Conservation (phyloP, 2,113 vertebrate genomes). For the Promerops cafer region DNA sequence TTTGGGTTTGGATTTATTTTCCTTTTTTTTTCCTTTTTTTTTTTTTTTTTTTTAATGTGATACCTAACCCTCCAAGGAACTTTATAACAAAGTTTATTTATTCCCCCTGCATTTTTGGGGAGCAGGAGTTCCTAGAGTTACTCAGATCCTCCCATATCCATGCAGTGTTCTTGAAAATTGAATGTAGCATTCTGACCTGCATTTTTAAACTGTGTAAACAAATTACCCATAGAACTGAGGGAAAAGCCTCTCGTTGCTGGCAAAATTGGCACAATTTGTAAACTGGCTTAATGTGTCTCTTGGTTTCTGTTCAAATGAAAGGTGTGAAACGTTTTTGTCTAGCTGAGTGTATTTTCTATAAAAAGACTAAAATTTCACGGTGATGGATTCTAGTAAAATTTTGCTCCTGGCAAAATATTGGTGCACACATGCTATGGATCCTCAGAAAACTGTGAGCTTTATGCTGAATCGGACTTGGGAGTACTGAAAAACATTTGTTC, state of each 20-base stretch:
- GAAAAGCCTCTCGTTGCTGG: neutral
- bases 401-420: neutral
- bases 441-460: neutral
- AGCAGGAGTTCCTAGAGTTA: neutral
- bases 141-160: neutral
- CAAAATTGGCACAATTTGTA: neutral
- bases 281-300: neutral
- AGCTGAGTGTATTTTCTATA: neutral
- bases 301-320: neutral
- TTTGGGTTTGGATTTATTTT: rapidly evolving
- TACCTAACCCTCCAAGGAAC: neutral
- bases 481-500: neutral
- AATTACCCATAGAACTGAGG: neutral
- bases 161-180: neutral
- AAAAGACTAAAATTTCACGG: neutral
- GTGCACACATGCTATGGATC: neutral
- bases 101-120: neutral
- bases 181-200: neutral
- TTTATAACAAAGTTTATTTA: neutral
- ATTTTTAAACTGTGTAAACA: neutral
- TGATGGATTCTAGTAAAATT: neutral
- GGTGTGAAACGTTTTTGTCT: neutral
- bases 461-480: neutral
- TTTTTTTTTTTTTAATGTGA: too few species aligned
- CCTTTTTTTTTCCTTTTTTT: neutral